Conservation (phyloP, 2,888 invertebrate species). For the Andrena trimmerana region DNA sequence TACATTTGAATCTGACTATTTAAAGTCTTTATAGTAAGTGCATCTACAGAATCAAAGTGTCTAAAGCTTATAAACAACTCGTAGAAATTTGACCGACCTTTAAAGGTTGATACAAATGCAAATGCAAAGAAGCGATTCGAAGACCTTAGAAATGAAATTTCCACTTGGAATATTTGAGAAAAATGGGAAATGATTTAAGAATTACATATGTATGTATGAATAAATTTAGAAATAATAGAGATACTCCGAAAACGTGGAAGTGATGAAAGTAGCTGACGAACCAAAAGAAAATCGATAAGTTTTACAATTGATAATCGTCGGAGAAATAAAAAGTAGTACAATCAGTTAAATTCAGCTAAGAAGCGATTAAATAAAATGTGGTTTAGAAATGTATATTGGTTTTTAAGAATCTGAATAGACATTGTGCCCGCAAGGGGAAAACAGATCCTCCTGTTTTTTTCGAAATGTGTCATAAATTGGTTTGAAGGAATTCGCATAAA, state of each 20-base stretch:
- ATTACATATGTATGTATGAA: not conserved
- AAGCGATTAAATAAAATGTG: not conserved
- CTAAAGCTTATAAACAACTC: not conserved
- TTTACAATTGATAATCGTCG: not conserved
- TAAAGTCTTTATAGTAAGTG: not conserved
- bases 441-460: not conserved
- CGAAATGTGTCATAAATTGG: not conserved
- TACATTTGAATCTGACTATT: not conserved
- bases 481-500: slow-evolving; percentile 54
- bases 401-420: not conserved
- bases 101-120: not conserved
- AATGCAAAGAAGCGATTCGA: not conserved
- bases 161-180: not conserved
- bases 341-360: not conserved
- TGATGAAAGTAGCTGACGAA: not conserved
- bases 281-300: not conserved
- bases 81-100: not conserved
- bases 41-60: not conserved
- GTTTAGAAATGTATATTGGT: not conserved
- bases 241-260: not conserved
- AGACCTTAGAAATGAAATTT: not conserved
- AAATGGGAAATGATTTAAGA: not conserved
- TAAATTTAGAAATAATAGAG: not conserved
- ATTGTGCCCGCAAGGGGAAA: not conserved
- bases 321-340: not conserved